phyloP scores from a whole-genome alignment of 1,140 invertebrate genomes.

The Panulirus ornatus region DNA sequence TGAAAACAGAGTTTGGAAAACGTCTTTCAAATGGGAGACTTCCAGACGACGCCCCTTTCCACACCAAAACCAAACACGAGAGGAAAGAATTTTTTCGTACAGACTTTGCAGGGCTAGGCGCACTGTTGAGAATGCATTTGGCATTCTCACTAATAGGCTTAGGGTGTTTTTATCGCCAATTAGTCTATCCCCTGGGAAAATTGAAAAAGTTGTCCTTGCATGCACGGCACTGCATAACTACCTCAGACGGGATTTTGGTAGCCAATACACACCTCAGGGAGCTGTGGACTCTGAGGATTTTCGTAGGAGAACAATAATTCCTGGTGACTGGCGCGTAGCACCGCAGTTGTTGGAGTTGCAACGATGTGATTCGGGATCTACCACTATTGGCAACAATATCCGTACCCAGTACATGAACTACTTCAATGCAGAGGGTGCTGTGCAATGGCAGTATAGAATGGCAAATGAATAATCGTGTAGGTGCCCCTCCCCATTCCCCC shows the following conservation, averaged over 20 bases:
- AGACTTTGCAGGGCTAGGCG: background rate
- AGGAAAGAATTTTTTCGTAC: background rate
- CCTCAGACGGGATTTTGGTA: background rate
- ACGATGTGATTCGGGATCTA: no score
- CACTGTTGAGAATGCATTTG: background rate
- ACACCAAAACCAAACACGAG: background rate
- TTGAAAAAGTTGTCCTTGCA: constrained; percentile 2
- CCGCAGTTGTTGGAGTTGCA: no score
- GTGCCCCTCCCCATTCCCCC: no score
- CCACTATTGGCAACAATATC: no score
- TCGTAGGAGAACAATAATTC: no score
- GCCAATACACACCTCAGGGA: background rate
- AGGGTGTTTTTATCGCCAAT: background rate
- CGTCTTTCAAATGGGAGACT: background rate
- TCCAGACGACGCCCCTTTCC: background rate
- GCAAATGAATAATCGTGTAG: no score
- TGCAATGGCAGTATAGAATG: no score
- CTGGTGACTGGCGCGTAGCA: no score
- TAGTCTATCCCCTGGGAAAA: background rate
- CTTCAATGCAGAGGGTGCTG: no score
- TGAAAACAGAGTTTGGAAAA: background rate
- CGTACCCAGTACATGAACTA: no score
- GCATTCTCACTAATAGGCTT: constrained; percentile 16
- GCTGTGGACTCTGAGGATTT: background rate
- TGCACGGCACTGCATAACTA: background rate